Evolutionary conservation across 1,140 invertebrate species (phyloP).

Genomic region (Pseudomyrmex cubaensis): DNA sequence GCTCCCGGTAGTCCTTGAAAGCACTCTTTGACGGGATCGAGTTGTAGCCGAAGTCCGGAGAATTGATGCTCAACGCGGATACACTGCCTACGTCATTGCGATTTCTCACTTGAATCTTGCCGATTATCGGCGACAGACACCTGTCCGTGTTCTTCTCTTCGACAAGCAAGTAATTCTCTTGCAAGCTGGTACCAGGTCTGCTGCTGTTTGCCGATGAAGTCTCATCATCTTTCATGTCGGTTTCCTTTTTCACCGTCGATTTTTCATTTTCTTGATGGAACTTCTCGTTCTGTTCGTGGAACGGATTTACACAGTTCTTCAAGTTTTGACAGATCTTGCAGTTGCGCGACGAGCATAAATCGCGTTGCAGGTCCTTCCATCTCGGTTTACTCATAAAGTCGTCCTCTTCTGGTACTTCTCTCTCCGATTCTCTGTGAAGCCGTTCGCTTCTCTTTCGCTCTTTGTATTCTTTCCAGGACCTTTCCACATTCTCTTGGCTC

Average conservation of each 20-base stretch:
- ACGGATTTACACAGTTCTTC: conserved; percentile 65
- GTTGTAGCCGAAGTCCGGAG: conserved; percentile 75
- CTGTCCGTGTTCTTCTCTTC: background rate
- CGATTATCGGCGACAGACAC: background rate
- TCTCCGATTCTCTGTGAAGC: conserved; percentile 61
- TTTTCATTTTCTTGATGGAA: background rate
- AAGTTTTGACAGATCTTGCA: conserved; percentile 77
- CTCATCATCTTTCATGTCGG: background rate
- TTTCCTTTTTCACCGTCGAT: background rate
- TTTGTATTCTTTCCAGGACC: conserved; percentile 81
- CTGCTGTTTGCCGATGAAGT: conserved; percentile 23
- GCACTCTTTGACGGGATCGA: conserved; percentile 72
- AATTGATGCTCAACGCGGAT: conserved; percentile 24
- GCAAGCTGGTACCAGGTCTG: conserved; percentile 74
- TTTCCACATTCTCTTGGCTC: conserved; percentile 76
- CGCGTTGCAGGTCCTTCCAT: conserved; percentile 77
- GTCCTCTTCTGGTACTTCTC: conserved; percentile 72
- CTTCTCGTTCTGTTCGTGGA: conserved; percentile 5
- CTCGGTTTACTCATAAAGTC: conserved; percentile 80
- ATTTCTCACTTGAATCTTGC: conserved; percentile 51
- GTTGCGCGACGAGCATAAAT: conserved; percentile 63
- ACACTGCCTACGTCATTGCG: background rate
- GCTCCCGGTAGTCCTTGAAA: conserved; percentile 66
- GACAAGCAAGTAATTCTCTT: conserved; percentile 78
- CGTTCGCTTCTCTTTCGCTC: conserved; percentile 77